Conservation (phyloP, 2,888 invertebrate species). For the Ornithoptera priamus region DNA sequence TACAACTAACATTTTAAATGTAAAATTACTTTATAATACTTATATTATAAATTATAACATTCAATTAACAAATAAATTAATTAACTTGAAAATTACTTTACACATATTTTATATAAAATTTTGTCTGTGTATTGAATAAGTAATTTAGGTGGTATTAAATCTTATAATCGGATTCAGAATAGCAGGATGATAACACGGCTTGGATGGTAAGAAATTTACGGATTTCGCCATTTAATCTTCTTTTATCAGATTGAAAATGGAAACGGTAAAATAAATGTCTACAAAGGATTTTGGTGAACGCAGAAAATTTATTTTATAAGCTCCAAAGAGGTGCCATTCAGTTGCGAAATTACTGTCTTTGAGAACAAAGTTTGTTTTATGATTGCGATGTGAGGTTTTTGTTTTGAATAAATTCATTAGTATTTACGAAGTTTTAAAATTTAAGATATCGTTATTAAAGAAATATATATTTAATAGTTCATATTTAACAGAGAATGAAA, state of each 20-base stretch:
- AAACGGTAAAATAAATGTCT: slow-evolving; percentile 26
- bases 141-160: slow-evolving; percentile 10
- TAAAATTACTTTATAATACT: too few relatives aligned
- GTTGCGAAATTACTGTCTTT: slow-evolving; percentile 25
- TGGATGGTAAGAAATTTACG: slow-evolving; percentile 25
- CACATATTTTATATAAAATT: too few relatives aligned
- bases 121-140: background rate
- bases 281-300: slow-evolving; percentile 28
- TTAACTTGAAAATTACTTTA: too few relatives aligned
- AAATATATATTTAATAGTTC: too few relatives aligned
- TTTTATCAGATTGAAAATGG: slow-evolving; percentile 29
- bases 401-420: slow-evolving; percentile 1
- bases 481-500: background rate
- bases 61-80: too few relatives aligned
- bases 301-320: slow-evolving; percentile 29
- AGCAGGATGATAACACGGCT: slow-evolving; percentile 18
- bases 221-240: slow-evolving; percentile 28
- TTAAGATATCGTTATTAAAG: background rate
- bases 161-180: slow-evolving; percentile 24
- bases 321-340: slow-evolving; percentile 19
- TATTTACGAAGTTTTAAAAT: background rate
- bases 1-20: too few relatives aligned
- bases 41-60: too few relatives aligned
- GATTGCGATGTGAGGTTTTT: slow-evolving; percentile 11
- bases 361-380: slow-evolving; percentile 22